Base-by-base conservation (phyloP, 2,888 invertebrate species). In the Amphipoea oculea region DNA sequence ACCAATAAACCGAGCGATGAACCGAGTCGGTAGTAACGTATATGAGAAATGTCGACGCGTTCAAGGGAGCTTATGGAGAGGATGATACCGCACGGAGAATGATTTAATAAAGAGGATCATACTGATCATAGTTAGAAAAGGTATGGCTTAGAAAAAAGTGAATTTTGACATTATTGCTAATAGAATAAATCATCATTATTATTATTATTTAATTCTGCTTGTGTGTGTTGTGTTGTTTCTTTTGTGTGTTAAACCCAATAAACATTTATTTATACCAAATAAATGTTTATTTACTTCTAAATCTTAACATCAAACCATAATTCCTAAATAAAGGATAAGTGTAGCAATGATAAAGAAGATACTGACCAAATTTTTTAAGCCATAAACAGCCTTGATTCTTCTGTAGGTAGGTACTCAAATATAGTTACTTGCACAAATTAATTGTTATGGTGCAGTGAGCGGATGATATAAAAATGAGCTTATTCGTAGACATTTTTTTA, bases 1-100 rank as follows among this genome's bases (percentile, higher is more conserved):
- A 92, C 94, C 96, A 96, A 96, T 96, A 96, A 96, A 96, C 94
- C 94, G 96, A 95, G 88, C 96, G 94, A 95, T 95, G 96, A 96
- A 96, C 96, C 93, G 91, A 88, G 91, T 92, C 96, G 94, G 96
- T 95, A 96, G 96, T 96, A 95, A 95, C 95, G 94, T 94, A 92
- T 95, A 95, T 96, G 96, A 96, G 95, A 95, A 95, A 96, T 94
- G 95, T 94, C 92, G 93, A 94, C 92, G 93, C 91, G 90, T 91
- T 90, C 90, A 87, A 76, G 63, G 73, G 73, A 92, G 73, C 83
- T 29, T 86, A 76, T 81, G 84, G 94, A 95, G 96, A 29, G 89
- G 94, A 62, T 92, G 86, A 78, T 77, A 91, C 90, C 88, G 20
- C 76, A n/a, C 0, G 11, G 36, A n/a, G 12, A 36, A 36, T 63